Percentiles rank a stretch among this genome's conserved stretches.
phyloP scores from a whole-genome alignment of 2,888 invertebrate genomes.

The Andrena praecox region DNA sequence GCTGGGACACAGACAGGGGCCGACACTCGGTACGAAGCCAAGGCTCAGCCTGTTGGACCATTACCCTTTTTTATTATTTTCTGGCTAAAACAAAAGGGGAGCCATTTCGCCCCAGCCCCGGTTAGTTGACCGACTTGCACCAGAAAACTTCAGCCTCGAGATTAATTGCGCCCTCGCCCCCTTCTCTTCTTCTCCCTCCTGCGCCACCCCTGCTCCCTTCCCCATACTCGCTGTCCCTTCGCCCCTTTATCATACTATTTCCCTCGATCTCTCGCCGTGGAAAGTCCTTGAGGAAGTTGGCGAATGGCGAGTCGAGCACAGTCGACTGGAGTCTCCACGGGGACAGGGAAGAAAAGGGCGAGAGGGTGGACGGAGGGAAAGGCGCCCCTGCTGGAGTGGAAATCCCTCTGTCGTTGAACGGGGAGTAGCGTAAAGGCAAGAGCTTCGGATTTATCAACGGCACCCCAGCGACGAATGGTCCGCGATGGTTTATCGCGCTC shows the following conservation, averaged over 20 bases:
- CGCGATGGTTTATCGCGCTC: constrained; percentile 27
- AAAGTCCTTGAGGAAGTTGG: constrained; percentile 59
- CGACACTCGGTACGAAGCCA: constrained; percentile 60
- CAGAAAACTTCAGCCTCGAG: constrained; percentile 63
- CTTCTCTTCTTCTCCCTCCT: constrained; percentile 27
- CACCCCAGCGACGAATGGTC: not conserved
- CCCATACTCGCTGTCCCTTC: constrained; percentile 15
- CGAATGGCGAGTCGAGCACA: constrained; percentile 36
- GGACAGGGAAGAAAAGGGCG: not conserved
- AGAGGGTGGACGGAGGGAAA: not conserved
- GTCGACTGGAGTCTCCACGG: constrained; percentile 4
- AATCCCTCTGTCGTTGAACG: constrained; percentile 18
- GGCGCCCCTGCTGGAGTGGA: not conserved
- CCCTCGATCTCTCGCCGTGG: constrained; percentile 26
- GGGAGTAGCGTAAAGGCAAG: not conserved
- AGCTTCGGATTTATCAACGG: constrained; percentile 24
- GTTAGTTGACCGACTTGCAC: constrained; percentile 67
- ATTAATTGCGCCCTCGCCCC: constrained; percentile 66
- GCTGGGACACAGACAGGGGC: constrained; percentile 55
- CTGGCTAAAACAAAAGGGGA: constrained; percentile 68
- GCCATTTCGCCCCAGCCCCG: constrained; percentile 54
- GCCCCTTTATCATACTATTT: constrained; percentile 19
- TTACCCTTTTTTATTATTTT: constrained; percentile 73
- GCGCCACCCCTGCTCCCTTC: constrained; percentile 7
- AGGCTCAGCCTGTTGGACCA: constrained; percentile 62